Base-by-base conservation (phyloP, 2,113 vertebrate genomes). In the Colaptes auratus region DNA sequence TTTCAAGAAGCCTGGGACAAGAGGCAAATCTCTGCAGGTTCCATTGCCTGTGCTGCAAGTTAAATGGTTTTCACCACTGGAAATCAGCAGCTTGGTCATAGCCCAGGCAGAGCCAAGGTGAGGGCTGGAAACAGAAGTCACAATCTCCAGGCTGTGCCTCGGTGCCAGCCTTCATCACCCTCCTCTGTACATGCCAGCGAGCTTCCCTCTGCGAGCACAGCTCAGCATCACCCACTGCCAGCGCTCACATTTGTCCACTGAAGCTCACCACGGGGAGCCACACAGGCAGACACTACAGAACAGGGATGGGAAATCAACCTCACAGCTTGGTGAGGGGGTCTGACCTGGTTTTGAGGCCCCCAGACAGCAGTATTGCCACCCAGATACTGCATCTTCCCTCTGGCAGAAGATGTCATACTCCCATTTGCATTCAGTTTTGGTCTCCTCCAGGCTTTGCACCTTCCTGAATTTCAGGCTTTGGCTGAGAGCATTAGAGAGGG, bases 361-460 rank as follows among this genome's bases (percentile, higher is more conserved):
- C 67, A 82, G 52, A 42, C 46, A 91, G 35, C 71, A 80, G n/a
- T 12, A 59, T 9, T 59, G 56, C 78, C 80, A 33, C 46, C 52
- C 69, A 80, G 60, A 67, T 52, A 74, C 35, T 71, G 82, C 77
- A 5, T 78, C 65, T 52, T 77, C 11, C 2, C 82, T 28, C 88
- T 88, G 56, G 83, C 27, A 91, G 56, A 63, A 66, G 72, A 91
- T 78, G 85, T 35, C 52, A 14, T 12, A 31, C 46, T 91, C 31
- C 80, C 33, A 88, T 72, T 74, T 90, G 69, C 88, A 75, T 95
- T 94, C 69, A 66, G 7, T 93, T 91, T 90, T 92, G 60, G 86
- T 86, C 88, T 93, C 79, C 74, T 72, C 15, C 82, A 88, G 82
- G 13, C 5, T 82, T 72, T 44, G 42, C 82, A 19, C 53, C 31